These are phyloP conservation scores for Orchesella cincta DNA, from an alignment of 1,140 invertebrate genomes.

Conservation along the genomic window DNA sequence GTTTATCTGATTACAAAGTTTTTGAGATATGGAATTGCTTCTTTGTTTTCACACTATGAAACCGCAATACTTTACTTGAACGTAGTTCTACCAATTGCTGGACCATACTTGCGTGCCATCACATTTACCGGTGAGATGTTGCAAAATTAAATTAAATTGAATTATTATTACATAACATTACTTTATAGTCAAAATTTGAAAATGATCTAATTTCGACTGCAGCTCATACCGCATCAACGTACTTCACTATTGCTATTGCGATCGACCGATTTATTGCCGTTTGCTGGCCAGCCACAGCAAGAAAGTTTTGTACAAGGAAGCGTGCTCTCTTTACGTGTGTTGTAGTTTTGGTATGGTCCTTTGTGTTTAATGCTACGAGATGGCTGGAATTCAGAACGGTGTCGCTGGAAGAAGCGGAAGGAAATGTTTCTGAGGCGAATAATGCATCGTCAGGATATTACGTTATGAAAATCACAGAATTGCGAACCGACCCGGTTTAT, in stretches of 20 bases:
- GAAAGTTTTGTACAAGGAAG: slow-evolving; percentile 29
- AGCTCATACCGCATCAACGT: slow-evolving; percentile 40
- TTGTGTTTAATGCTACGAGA: slow-evolving; percentile 37
- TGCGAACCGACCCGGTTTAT: slow-evolving; percentile 25
- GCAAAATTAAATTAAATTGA: slow-evolving; percentile 4
- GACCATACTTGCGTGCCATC: slow-evolving; percentile 36
- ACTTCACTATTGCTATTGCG: slow-evolving; percentile 39
- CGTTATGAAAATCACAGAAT: slow-evolving; percentile 29
- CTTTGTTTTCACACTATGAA: slow-evolving; percentile 25
- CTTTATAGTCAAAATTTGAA: not conserved
- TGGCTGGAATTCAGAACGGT: slow-evolving; percentile 37
- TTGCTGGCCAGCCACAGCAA: not conserved
- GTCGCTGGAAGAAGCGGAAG: not conserved
- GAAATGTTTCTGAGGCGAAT: not conserved
- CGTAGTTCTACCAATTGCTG: slow-evolving; percentile 29
- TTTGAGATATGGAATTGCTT: slow-evolving; percentile 30
- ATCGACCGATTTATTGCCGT: slow-evolving; percentile 39
- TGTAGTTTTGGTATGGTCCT: slow-evolving; percentile 27
- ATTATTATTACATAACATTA: not conserved
- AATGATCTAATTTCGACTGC: not conserved
- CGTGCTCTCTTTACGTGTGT: not conserved
- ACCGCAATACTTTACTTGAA: slow-evolving; percentile 17
- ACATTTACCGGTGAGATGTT: slow-evolving; percentile 45
- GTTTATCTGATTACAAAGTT: slow-evolving; percentile 38
- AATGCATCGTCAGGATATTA: not conserved